Evolutionary conservation across 2,888 invertebrate genomes (phyloP).

Genomic region (Phlogophora meticulosa): DNA sequence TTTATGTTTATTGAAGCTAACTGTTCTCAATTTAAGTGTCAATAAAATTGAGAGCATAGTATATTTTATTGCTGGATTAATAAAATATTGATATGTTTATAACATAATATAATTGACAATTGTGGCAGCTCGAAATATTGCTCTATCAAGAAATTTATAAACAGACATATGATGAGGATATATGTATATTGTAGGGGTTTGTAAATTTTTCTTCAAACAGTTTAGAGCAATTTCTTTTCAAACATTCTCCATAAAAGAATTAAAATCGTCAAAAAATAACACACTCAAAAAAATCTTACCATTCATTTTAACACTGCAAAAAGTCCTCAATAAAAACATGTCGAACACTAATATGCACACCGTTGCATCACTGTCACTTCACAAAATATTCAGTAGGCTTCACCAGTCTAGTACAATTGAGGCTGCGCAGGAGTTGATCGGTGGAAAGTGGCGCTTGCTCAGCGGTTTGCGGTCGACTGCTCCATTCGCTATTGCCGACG

Average conservation of each 20-base stretch:
- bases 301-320: constrained; percentile 82
- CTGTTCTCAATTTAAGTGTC: not conserved
- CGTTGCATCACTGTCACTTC: constrained; percentile 86
- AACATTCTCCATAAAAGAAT: no score
- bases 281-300: constrained; percentile 74
- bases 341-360: constrained; percentile 78
- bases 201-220: no score
- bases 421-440: constrained; percentile 67
- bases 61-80: not conserved
- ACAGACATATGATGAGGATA: no score
- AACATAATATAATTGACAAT: no score
- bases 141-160: not conserved
- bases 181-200: no score
- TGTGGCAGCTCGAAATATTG: no score
- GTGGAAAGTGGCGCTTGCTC: constrained; percentile 72
- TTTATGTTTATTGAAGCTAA: not conserved
- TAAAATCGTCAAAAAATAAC: not conserved
- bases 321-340: constrained; percentile 77
- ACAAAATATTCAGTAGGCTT: constrained; percentile 67
- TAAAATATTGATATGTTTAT: constrained; percentile 11
- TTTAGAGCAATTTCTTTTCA: no score
- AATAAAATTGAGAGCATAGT: not conserved
- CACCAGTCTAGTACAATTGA: constrained; percentile 55
- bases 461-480: constrained; percentile 73
- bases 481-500: constrained; percentile 47